Conservation (phyloP, 1,140 invertebrate species). For the Episyrphus balteatus region DNA sequence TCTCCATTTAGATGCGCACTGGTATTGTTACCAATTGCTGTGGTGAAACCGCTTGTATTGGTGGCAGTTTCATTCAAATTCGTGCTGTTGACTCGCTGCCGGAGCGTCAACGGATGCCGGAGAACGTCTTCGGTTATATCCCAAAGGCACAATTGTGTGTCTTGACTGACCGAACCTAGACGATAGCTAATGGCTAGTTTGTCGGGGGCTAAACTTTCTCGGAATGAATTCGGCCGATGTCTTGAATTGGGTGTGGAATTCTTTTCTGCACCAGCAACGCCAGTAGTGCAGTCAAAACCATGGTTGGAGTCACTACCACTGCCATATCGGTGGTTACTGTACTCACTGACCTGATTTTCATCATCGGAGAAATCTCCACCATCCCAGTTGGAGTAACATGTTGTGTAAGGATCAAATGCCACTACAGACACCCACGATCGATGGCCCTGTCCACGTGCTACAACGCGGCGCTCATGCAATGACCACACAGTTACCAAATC, state of each 20-base stretch:
- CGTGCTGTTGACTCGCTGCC: slow-evolving; percentile 27
- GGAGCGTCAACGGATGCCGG: slow-evolving; percentile 46
- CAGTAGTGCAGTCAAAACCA: slow-evolving; percentile 28
- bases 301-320: slow-evolving; percentile 13
- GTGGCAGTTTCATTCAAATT: slow-evolving; percentile 23
- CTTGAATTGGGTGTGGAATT: slow-evolving; percentile 29
- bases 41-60: slow-evolving; percentile 24
- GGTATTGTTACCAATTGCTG: slow-evolving; percentile 19
- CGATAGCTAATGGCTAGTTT: slow-evolving; percentile 62
- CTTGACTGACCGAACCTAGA: slow-evolving; percentile 94
- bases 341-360: slow-evolving; percentile 43
- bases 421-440: slow-evolving; percentile 96
- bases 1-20: background rate
- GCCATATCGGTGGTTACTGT: slow-evolving; percentile 19
- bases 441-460: slow-evolving; percentile 88
- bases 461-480: slow-evolving; percentile 80
- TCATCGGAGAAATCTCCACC: slow-evolving; percentile 49
- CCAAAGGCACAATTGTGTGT: slow-evolving; percentile 97
- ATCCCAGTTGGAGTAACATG: slow-evolving; percentile 46
- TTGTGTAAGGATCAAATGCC: slow-evolving; percentile 89
- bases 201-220: slow-evolving; percentile 34
- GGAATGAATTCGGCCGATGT: slow-evolving; percentile 43
- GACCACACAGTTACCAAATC: slow-evolving; percentile 98
- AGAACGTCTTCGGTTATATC: slow-evolving; percentile 94
- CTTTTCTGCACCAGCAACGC: slow-evolving; percentile 35